Evolutionary conservation across 2,797 vertebrate species (phyloP), one percentile per base, ranked within the genome.

Genomic region (Leptoclinus maculatus): DNA sequence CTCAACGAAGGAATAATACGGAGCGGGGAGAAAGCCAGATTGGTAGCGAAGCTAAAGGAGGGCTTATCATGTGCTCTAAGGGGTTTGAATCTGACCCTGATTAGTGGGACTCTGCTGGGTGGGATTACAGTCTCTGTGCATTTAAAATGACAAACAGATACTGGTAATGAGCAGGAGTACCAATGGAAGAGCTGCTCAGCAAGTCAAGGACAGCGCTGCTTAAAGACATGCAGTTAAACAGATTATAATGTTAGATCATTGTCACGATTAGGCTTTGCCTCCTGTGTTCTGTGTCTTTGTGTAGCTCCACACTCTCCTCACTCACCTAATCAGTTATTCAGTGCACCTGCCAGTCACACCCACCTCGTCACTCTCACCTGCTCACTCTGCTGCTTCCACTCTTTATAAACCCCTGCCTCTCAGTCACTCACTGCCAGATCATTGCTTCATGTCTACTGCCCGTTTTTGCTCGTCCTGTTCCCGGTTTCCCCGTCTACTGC

Each of bases 81-180:
- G 74, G 66, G 69, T 74, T 87, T 80, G 63, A 54, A 45, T 68
- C 19, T 67, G 56, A 74, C 67, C 82, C 87, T 87, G 89, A 92
- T 90, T 91, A 91, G 84, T 74, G 71, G 57, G 78, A 87, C 87
- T 87, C 83, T 86, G 76, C 77, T 56, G 83, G 73, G 41, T 74
- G 68, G 87, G 87, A 91, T 92, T 92, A 89, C 67, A 78, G 65
- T 65, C 56, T 80, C 72, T 69, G 29, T 60, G 78, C 36, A 29
- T 83, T 85, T 72, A 80, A 71, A 51, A 83, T 47, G 49, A 56
- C 83, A 73, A 81, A 72, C 80, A 78, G 60, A 83, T 64, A 45
- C 13, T 16, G 62, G 65, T 34, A 62, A 56, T 60, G 57, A 71
- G 60, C 74, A 47, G 16, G 56, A 66, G 60, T 16, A 27, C n/a